These are phyloP conservation scores for Sebastes melanostomus DNA, from an alignment of 2,797 vertebrate genomes.

Conservation along the genomic window DNA sequence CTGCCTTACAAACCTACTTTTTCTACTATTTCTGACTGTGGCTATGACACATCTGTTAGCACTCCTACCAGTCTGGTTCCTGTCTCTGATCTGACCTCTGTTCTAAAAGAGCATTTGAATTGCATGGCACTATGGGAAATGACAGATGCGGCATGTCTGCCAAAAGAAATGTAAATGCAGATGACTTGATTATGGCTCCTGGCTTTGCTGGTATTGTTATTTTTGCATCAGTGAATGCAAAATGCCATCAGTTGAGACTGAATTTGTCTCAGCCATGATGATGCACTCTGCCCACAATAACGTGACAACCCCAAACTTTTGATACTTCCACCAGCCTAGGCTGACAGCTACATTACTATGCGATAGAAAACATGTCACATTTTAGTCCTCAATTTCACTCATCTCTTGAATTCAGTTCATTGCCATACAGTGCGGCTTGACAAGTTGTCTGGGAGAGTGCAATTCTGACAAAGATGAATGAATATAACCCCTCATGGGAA, in stretches of 20 bases:
- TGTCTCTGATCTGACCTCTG: slow-evolving; percentile 25
- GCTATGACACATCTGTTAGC: slow-evolving; percentile 3
- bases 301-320: neutral
- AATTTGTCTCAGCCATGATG: slow-evolving; percentile 1
- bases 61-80: slow-evolving; percentile 4
- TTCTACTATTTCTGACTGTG: neutral
- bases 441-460: slow-evolving; percentile 22
- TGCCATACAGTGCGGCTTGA: slow-evolving; percentile 12
- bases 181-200: slow-evolving; percentile 13
- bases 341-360: slow-evolving; percentile 4
- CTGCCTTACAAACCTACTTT: neutral
- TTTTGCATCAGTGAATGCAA: slow-evolving; percentile 5
- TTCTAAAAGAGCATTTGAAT: slow-evolving; percentile 21
- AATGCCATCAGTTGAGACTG: neutral
- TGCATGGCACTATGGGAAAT: neutral
- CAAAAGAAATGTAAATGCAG: slow-evolving; percentile 8
- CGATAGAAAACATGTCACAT: slow-evolving; percentile 6
- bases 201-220: neutral
- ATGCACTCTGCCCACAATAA: neutral
- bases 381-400: slow-evolving; percentile 34
- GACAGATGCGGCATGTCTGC: slow-evolving; percentile 6
- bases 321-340: neutral
- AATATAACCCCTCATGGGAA: slow-evolving; percentile 8
- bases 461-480: slow-evolving; percentile 60
- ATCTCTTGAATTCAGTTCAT: slow-evolving; percentile 32